Evolutionary conservation across 2,113 vertebrate species (phyloP).

Genomic region (Chelonoidis abingdonii): DNA sequence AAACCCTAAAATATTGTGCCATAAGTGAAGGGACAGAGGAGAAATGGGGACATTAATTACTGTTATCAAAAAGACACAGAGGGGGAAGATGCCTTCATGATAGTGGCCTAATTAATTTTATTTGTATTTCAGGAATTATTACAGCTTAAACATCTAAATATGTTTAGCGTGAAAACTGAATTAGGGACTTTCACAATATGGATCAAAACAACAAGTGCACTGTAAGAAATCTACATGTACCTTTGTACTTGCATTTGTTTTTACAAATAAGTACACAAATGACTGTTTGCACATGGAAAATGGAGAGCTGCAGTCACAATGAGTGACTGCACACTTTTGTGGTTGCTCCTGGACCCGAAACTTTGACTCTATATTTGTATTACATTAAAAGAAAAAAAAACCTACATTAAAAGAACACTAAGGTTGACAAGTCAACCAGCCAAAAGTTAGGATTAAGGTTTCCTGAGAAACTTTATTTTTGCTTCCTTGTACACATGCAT

Average conservation of each 20-base stretch:
- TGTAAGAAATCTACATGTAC: background rate
- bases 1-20: background rate
- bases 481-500: background rate
- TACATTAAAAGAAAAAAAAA: background rate
- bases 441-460: background rate
- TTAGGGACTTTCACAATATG: background rate
- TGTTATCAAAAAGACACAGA: background rate
- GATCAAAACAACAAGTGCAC: background rate
- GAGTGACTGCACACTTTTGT: background rate
- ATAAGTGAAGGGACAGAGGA: background rate
- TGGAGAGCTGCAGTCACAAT: background rate
- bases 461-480: background rate
- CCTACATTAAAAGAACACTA: background rate
- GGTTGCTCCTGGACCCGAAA: background rate
- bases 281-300: background rate
- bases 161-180: background rate
- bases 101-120: background rate
- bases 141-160: background rate
- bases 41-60: background rate
- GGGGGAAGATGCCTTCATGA: background rate
- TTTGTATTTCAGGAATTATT: background rate
- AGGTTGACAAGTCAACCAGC: background rate
- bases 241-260: background rate
- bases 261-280: background rate
- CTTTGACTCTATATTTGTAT: background rate